phyloP scores from a whole-genome alignment of 1,140 invertebrate genomes.

The Mactra quadrangularis region DNA sequence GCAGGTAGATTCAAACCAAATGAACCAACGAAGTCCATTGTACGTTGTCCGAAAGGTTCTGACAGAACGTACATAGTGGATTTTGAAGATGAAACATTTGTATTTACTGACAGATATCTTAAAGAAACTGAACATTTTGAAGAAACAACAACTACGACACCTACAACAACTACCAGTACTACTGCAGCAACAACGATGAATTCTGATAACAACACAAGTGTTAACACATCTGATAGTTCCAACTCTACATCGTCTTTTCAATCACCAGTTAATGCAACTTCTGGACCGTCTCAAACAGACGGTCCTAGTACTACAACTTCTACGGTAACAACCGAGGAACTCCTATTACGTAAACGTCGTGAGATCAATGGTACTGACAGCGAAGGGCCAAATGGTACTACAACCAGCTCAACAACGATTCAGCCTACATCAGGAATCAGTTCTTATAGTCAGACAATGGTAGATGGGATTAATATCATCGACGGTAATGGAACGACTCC shows the following conservation, averaged over 20 bases:
- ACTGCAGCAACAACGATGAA: slow-evolving; percentile 5
- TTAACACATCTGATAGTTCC: background rate
- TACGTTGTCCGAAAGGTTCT: slow-evolving; percentile 75
- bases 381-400: background rate
- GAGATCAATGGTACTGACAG: background rate
- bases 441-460: background rate
- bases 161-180: background rate
- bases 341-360: background rate
- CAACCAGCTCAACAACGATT: background rate
- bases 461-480: background rate
- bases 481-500: background rate
- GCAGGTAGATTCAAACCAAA: slow-evolving; percentile 64
- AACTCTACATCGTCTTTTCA: background rate
- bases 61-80: slow-evolving; percentile 74
- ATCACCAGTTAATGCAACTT: background rate
- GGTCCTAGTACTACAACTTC: background rate
- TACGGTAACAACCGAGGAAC: background rate
- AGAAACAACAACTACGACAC: slow-evolving; percentile 17
- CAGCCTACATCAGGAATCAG: background rate
- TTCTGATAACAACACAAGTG: background rate
- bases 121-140: slow-evolving; percentile 41
- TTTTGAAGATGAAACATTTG: slow-evolving; percentile 76
- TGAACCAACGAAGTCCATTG: slow-evolving; percentile 63
- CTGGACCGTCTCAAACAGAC: background rate
- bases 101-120: slow-evolving; percentile 64